Percentiles rank a stretch among this genome's conserved stretches.
These are phyloP conservation scores for Nomada goodeniana DNA, from an alignment of 2,888 invertebrate species.

Conservation along the genomic window DNA sequence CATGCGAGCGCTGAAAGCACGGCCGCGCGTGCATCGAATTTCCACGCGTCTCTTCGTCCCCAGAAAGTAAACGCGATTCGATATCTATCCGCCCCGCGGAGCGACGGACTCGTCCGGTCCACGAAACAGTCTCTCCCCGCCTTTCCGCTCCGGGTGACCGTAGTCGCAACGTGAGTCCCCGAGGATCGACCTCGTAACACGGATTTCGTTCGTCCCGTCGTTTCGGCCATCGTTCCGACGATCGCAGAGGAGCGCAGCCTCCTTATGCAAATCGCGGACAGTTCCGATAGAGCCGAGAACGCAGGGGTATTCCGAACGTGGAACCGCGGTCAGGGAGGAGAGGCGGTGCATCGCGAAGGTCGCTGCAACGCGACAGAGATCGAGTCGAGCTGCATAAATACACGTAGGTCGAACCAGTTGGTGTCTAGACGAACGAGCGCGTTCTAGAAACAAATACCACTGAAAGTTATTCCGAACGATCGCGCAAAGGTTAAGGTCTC, in stretches of 20 bases:
- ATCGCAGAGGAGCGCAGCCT: slow-evolving; percentile 16
- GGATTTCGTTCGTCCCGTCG: slow-evolving; percentile 27
- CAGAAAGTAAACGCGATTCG: no score
- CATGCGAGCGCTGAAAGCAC: no score
- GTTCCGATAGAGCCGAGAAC: slow-evolving; percentile 4
- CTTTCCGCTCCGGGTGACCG: background rate
- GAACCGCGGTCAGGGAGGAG: slow-evolving; percentile 4
- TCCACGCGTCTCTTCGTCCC: background rate
- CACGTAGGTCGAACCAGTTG: slow-evolving; percentile 57
- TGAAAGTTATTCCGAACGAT: slow-evolving; percentile 64
- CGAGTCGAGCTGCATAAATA: slow-evolving; percentile 31
- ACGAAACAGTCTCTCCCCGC: background rate
- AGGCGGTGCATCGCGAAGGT: slow-evolving; percentile 42
- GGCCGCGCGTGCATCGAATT: no score
- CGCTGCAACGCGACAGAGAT: slow-evolving; percentile 24
- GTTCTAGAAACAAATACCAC: slow-evolving; percentile 63
- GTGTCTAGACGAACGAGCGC: slow-evolving; percentile 65
- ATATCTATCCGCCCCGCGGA: no score
- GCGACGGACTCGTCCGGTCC: no score
- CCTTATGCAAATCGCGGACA: slow-evolving; percentile 52
- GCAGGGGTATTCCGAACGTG: no score
- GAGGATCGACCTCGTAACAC: slow-evolving; percentile 25
- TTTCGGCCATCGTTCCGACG: slow-evolving; percentile 2
- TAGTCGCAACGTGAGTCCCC: slow-evolving; percentile 49
- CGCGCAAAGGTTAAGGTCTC: slow-evolving; percentile 77